Base-by-base conservation (phyloP, 2,113 vertebrate species). In the Rhinoptilus africanus region DNA sequence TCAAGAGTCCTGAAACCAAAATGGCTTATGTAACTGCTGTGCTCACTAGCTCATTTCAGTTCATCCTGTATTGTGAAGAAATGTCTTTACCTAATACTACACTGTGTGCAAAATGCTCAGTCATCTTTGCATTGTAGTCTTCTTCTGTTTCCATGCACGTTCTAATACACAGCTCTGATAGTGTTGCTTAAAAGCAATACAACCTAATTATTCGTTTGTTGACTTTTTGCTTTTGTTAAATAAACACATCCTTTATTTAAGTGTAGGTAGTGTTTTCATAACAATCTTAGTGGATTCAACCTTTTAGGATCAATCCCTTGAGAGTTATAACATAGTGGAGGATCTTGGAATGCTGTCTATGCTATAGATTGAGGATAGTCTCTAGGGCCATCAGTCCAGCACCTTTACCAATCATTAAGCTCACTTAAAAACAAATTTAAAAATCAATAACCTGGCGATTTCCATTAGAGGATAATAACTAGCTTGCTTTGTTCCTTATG, bases 11-110 rank as follows among this genome's bases (percentile, higher is more conserved):
- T 80, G 88, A 93, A 96, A 96, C 57, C 0, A 0, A 87, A 64
- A 89, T 76, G 71, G 51, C 91, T 96, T 97, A 66, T 94, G 94
- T 96, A 97, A 97, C 64, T 77, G 2, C 27, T 45, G 50, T 78
- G 48, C 53, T 94, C 34, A 37, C 24, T 57, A 81, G 64, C 81
- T 93, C 53, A 64, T 92, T 94, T 93, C 91, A 81, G 68, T 85
- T 96, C 30, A 51, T 45, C 56, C 62, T 88, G 77, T 8, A 2
- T 63, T 81, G 39, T 96, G 97, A 93, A 87, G 94, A 97, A 96
- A 97, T 77, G 32, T 39, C 79, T 91, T 92, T 90, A 72, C 93
- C 72, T 79, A 88, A 88, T 59, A 48, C 23, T 83, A 15, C 20
- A 4, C 50, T 22, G 2, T 62, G 53, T 85, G 72, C 48, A 87